Evolutionary conservation across 2,797 vertebrate species (phyloP).

Genomic region (Pelobates cultripes): DNA sequence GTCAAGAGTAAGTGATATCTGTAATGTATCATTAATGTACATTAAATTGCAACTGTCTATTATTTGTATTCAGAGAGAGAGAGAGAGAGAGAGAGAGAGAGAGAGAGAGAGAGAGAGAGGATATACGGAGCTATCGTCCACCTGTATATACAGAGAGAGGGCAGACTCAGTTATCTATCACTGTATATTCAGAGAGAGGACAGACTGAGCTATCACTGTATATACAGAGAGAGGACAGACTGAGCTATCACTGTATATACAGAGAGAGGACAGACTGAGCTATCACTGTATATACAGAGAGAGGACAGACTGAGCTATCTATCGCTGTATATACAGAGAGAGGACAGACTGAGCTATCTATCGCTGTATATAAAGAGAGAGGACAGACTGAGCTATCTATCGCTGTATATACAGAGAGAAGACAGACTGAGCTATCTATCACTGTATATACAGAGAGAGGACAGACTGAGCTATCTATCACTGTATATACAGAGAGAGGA

Average conservation of each 20-base stretch:
- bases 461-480: not conserved
- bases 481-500: constrained; percentile 3
- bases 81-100: not conserved
- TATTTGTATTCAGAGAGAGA: not conserved
- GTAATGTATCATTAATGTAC: not conserved
- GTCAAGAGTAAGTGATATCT: constrained; percentile 78
- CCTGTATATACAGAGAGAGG: constrained; percentile 1
- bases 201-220: constrained; percentile 9
- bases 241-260: not conserved
- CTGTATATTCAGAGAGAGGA: too few relatives aligned
- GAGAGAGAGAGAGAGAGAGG: not conserved
- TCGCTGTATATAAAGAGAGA: constrained; percentile 5
- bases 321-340: not conserved
- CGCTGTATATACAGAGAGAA: not conserved
- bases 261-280: not conserved
- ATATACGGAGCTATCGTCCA: not conserved
- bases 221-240: not conserved
- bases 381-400: not conserved
- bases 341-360: not conserved
- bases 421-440: not conserved
- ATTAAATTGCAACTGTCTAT: too few relatives aligned
- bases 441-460: not conserved
- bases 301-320: not conserved
- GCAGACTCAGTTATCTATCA: not conserved
- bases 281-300: not conserved